Base-by-base conservation (phyloP, 1,140 invertebrate species). In the Sycobia sp. region DNA sequence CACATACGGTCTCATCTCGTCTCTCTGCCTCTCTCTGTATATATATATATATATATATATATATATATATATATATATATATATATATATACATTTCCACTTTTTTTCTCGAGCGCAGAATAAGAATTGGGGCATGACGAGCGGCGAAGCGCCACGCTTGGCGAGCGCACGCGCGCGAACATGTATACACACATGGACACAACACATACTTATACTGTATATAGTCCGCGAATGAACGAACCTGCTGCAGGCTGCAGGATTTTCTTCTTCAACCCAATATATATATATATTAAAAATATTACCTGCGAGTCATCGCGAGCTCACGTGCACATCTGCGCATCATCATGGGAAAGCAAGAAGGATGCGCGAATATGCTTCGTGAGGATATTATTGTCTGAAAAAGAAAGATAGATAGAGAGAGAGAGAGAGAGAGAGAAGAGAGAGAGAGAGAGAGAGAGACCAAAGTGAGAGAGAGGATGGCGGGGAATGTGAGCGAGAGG, bases 61-160 rank as follows among this genome's bases (percentile, higher is more conserved):
- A n/a, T n/a, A n/a, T n/a, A n/a, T n/a, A n/a, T n/a, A n/a, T n/a
- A n/a, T n/a, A n/a, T n/a, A n/a, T n/a, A n/a, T n/a, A n/a, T n/a
- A n/a, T n/a, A n/a, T n/a, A n/a, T n/a, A n/a, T n/a, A n/a, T n/a
- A n/a, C n/a, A n/a, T 51, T 25, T 36, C 47, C 50, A 63, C 64
- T 56, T 62, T 54, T 57, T 54, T 51, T 56, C 39, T 9, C 65
- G 43, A 58, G 47, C 50, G 51, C 51, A 55, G 58, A 63, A 51
- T 69, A 69, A 71, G 69, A 73, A 73, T 71, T 72, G 68, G 72
- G 69, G 72, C 72, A 69, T 70, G 69, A 71, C 70, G 67, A 71
- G 70, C 72, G 70, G 64, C 67, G 66, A 66, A 70, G 70, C 70
- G 65, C 68, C 49, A 29, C 36, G n/a, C n/a, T n/a, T n/a, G n/a